Evolutionary conservation across 2,113 vertebrate genomes (phyloP).

Genomic region (Suricata suricatta): DNA sequence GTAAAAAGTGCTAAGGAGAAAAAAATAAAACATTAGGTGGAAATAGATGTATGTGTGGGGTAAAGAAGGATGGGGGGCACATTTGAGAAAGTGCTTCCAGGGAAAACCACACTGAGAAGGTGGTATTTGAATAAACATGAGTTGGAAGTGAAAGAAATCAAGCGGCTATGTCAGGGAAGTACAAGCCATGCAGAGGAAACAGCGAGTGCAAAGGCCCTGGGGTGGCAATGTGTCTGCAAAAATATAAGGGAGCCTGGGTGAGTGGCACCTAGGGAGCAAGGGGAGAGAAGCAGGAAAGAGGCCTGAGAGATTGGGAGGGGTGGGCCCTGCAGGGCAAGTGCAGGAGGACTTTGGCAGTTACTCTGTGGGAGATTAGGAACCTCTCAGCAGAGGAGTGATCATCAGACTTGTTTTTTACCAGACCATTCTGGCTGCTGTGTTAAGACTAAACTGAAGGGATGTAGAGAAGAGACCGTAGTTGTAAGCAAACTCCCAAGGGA

Average conservation of each 20-base stretch:
- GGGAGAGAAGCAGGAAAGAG: neutral
- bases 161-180: neutral
- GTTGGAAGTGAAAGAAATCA: neutral
- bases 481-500: neutral
- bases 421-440: neutral
- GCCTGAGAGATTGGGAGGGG: neutral
- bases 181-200: neutral
- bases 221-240: neutral
- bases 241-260: neutral
- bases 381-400: neutral
- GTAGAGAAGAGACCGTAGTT: neutral
- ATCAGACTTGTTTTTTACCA: slow-evolving; percentile 1
- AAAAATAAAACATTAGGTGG: neutral
- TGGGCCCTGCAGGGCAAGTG: neutral
- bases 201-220: neutral
- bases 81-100: neutral
- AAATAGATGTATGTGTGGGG: neutral
- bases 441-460: slow-evolving; percentile 12
- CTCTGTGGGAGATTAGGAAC: neutral
- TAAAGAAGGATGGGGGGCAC: neutral
- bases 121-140: neutral
- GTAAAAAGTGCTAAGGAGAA: neutral
- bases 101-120: neutral
- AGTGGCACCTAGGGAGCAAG: neutral
- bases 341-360: neutral